Percentiles rank a stretch among this genome's conserved stretches.
phyloP scores from a whole-genome alignment of 2,797 vertebrate species.

The Aerospiza tachiro region DNA sequence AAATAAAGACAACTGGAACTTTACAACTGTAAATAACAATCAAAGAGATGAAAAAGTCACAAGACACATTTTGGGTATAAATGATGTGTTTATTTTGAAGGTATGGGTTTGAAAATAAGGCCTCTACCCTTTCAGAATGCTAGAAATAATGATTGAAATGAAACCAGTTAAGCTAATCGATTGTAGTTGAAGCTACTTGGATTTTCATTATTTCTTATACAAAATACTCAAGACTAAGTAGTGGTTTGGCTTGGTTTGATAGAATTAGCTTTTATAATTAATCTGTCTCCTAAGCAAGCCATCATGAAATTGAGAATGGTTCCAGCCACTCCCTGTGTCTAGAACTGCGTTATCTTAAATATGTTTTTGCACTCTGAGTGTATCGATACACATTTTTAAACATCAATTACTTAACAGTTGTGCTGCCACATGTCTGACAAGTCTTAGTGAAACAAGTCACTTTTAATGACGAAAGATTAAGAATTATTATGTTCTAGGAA shows the following conservation, averaged over 20 bases:
- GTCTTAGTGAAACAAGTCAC: not conserved
- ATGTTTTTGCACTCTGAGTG: not conserved
- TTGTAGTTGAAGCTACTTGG: not conserved
- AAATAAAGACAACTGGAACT: not conserved
- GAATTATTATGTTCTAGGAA: not conserved
- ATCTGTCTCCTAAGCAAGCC: not conserved
- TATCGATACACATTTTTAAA: not conserved
- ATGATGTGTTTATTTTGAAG: not conserved
- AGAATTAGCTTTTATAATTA: not conserved
- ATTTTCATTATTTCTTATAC: not conserved
- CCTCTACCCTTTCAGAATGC: not conserved
- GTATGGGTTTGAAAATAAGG: not conserved
- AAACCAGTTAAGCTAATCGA: not conserved
- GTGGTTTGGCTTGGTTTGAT: not conserved
- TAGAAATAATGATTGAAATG: not conserved
- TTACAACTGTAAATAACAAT: not conserved
- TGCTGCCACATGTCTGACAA: not conserved
- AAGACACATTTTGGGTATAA: not conserved
- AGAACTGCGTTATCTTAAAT: not conserved
- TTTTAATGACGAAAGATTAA: not conserved
- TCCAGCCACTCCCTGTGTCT: not conserved
- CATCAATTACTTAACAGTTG: not conserved
- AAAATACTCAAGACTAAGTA: not conserved
- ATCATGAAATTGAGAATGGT: not conserved
- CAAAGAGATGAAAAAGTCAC: not conserved